Evolutionary conservation across 37 sponge, comb jelly and placozoan genomes (phyloP).

Genomic region (Mnemiopsis leidyi): DNA sequence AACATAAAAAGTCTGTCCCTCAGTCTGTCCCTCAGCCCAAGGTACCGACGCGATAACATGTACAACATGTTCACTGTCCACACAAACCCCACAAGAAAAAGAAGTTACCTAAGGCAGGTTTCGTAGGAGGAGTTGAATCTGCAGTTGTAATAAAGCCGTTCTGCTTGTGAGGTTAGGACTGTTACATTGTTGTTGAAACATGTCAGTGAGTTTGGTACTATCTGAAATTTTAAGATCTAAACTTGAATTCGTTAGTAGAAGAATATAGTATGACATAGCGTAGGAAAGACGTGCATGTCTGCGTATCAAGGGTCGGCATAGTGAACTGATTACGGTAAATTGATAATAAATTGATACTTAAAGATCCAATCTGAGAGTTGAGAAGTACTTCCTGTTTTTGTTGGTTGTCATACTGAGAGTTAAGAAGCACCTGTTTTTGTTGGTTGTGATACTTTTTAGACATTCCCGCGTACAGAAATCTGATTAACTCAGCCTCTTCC

Average conservation of each 20-base stretch:
- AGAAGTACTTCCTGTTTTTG: too few relatives aligned
- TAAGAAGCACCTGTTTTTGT: constrained; percentile 17
- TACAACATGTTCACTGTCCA: too few relatives aligned
- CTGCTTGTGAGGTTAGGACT: constrained; percentile 22
- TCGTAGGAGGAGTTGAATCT: constrained; percentile 25
- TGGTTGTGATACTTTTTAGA: constrained; percentile 45
- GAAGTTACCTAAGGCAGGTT: constrained; percentile 24
- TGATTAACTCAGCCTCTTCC: neutral
- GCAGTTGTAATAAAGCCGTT: constrained; percentile 33
- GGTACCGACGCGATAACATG: too few relatives aligned
- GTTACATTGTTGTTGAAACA: neutral
- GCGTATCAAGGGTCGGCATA: too few relatives aligned
- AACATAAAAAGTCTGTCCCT: too few relatives aligned
- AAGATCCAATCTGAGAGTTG: too few relatives aligned
- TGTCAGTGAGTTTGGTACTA: neutral
- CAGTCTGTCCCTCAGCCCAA: too few relatives aligned
- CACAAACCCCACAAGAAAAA: too few relatives aligned
- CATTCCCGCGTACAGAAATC: constrained; percentile 16
- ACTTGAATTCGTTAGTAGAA: neutral
- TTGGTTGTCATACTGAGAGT: too few relatives aligned
- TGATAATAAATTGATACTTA: too few relatives aligned
- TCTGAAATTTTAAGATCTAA: neutral
- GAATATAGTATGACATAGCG: neutral
- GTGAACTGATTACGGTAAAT: too few relatives aligned
- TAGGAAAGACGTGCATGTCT: too few relatives aligned